phyloP scores from a whole-genome alignment of 2,113 vertebrate genomes.

The Pungitius pungitius region DNA sequence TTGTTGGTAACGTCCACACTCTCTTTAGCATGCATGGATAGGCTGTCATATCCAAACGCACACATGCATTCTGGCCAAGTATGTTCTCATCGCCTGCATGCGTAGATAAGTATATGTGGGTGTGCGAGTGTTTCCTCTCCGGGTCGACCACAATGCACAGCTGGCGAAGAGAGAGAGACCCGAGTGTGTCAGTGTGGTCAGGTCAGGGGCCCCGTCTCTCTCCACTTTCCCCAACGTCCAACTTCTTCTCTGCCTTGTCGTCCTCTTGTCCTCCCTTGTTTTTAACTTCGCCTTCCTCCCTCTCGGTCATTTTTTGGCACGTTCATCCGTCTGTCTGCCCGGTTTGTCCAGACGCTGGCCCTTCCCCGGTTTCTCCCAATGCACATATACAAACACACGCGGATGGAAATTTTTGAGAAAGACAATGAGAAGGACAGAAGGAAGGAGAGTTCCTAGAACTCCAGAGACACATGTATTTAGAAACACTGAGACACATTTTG shows the following conservation, averaged over 20 bases:
- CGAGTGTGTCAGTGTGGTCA: constrained; percentile 77
- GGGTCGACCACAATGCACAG: constrained; percentile 74
- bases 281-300: constrained; percentile 58
- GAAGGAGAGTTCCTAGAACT: constrained; percentile 36
- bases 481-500: constrained; percentile 30
- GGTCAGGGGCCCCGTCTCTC: constrained; percentile 73
- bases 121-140: constrained; percentile 69
- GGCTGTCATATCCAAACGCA: constrained; percentile 57
- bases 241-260: constrained; percentile 39
- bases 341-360: constrained; percentile 51
- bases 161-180: constrained; percentile 73
- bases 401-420: constrained; percentile 23
- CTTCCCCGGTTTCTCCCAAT: constrained; percentile 56
- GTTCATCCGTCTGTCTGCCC: constrained; percentile 59
- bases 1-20: constrained; percentile 57
- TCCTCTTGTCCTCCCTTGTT: constrained; percentile 64
- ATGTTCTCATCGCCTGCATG: constrained; percentile 77
- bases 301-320: constrained; percentile 67
- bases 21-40: constrained; percentile 61
- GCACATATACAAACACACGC: constrained; percentile 59
- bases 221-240: constrained; percentile 56
- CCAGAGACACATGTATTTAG: constrained; percentile 41
- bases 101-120: constrained; percentile 78
- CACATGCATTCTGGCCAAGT: constrained; percentile 63
- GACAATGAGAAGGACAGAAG: neutral